phyloP scores from a whole-genome alignment of 2,113 vertebrate species.

The Myotis davidii region DNA sequence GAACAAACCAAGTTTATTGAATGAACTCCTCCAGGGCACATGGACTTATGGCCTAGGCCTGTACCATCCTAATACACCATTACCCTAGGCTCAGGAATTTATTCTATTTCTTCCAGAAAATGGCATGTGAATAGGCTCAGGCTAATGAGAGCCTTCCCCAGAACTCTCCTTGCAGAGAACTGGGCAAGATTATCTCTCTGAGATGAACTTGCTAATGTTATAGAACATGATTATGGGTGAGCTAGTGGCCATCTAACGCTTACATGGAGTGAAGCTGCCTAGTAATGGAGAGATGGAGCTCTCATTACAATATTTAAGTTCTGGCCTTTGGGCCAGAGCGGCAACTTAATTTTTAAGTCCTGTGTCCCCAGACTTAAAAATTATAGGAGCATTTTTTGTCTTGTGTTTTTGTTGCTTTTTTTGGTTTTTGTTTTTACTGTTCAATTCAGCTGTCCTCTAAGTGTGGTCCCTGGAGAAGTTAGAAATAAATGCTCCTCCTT shows the following conservation, averaged over 20 bases:
- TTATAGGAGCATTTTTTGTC: not conserved
- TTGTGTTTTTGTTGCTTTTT: not conserved
- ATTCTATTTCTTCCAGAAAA: not conserved
- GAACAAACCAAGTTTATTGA: not conserved
- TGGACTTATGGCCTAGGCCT: not conserved
- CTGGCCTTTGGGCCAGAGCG: not conserved
- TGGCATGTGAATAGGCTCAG: not conserved
- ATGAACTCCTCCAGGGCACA: not conserved
- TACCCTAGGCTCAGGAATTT: not conserved
- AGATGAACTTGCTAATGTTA: not conserved
- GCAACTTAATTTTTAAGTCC: not conserved
- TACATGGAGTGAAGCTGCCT: not conserved
- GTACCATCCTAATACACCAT: not conserved
- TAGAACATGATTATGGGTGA: not conserved
- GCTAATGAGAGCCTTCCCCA: not conserved
- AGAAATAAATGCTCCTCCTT: not conserved
- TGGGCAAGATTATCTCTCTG: not conserved
- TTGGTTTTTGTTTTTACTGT: not conserved
- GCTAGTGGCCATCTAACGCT: not conserved
- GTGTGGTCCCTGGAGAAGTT: not conserved
- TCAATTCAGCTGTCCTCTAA: not conserved
- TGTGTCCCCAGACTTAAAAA: not conserved
- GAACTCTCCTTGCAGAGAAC: not conserved
- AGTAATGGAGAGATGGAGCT: not conserved
- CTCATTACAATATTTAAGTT: not conserved